Conservation (phyloP, 2,797 vertebrate species). For the Betta splendens region DNA sequence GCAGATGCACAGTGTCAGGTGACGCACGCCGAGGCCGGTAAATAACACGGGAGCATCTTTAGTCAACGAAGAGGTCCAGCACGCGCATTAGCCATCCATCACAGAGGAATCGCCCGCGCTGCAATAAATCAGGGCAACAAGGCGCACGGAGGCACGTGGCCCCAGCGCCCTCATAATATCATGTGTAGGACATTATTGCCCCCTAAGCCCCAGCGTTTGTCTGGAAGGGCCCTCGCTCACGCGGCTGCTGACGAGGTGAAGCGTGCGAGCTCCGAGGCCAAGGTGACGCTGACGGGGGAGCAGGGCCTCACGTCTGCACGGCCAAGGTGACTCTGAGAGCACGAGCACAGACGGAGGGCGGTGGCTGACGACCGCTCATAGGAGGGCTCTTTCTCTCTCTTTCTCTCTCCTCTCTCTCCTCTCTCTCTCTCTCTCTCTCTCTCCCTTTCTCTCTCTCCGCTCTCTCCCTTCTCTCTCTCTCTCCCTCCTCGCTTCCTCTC, state of each 20-base stretch:
- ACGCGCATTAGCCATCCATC: conserved; percentile 57
- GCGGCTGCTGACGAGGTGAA: conserved; percentile 38
- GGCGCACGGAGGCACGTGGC: conserved; percentile 45
- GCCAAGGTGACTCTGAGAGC: conserved; percentile 64
- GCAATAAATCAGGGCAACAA: conserved; percentile 68
- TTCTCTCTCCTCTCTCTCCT: too few species aligned
- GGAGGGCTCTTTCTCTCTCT: too few species aligned
- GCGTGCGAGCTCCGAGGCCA: conserved; percentile 27
- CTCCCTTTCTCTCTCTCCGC: too few species aligned
- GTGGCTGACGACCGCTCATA: too few species aligned
- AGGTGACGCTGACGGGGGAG: conserved; percentile 35
- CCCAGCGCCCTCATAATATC: conserved; percentile 45
- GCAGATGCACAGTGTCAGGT: not conserved
- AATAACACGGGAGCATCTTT: conserved; percentile 8
- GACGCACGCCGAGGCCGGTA: conserved; percentile 4
- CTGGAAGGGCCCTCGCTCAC: conserved; percentile 26
- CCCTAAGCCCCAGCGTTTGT: conserved; percentile 38
- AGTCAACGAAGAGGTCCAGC: conserved; percentile 30
- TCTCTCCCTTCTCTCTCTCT: too few species aligned
- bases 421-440: too few species aligned
- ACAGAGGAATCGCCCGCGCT: conserved; percentile 31
- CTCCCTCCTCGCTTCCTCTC: too few species aligned
- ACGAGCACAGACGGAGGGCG: conserved; percentile 11
- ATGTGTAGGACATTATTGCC: conserved; percentile 56
- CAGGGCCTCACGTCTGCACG: not conserved